Evolutionary conservation across 2,888 invertebrate species (phyloP), one percentile per base, ranked within the genome.

Genomic region (Hesperia comma): DNA sequence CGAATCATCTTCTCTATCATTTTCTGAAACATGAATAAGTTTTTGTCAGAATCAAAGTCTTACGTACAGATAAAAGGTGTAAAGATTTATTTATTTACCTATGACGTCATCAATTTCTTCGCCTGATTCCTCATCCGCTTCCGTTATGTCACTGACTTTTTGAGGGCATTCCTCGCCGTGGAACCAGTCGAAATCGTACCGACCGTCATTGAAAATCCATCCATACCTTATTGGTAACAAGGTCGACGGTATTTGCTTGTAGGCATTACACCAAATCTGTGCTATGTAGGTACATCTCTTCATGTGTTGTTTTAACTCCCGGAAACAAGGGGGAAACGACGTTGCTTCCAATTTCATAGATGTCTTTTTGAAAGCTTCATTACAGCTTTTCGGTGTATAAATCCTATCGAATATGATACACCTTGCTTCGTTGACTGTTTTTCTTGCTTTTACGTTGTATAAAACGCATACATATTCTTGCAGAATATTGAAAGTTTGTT

Each of bases 221-320:
- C 74, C 74, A 71, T 73, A 72, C 49, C 55, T 71, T 61, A 69
- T 71, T 72, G 73, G 73, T 21, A 68, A 69, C 70, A 73, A 71
- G 69, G 71, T 71, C 67, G 73, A 70, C 69, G 70, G 73, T 70
- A 69, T 46, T 71, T 73, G 66, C 68, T 68, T 70, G 64, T 70
- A 71, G 64, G 71, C 72, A 72, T 72, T 72, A 72, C 70, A 70
- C 69, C 69, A 71, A 71, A 75, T 74, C 68, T 71, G 71, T 68
- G 74, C 71, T 67, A 72, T 71, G 68, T 72, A 73, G 60, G 58
- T 71, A 63, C 63, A 68, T 71, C 71, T 72, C 53, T 68, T 68
- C 71, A 74, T 32, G 17, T 74, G 74, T 62, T 72, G 71, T 37
- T 70, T 21, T 56, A 71, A 71, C 68, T 72, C 68, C 61, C 61